Conservation (phyloP, 2,113 vertebrate genomes). For the Lophotis ruficrista region DNA sequence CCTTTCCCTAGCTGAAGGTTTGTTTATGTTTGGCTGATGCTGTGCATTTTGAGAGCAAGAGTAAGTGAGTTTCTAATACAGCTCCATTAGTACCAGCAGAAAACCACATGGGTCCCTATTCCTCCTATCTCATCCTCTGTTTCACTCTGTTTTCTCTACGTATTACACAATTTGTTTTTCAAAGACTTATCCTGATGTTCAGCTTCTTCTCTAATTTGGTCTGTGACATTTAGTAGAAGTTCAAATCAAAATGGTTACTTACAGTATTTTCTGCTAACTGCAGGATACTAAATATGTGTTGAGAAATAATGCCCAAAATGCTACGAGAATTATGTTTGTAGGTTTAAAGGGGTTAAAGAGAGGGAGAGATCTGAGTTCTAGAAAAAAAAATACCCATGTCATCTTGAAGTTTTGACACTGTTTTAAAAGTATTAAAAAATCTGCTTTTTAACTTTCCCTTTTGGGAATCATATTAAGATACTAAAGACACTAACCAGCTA, state of each 20-base stretch:
- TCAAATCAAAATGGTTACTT: not conserved
- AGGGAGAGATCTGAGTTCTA: not conserved
- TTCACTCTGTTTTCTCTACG: not conserved
- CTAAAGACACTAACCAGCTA: not conserved
- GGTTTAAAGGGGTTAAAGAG: not conserved
- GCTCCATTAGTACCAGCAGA: not conserved
- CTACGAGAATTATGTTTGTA: not conserved
- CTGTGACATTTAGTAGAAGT: not conserved
- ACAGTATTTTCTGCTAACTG: not conserved
- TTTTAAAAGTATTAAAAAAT: not conserved
- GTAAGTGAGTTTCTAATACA: not conserved
- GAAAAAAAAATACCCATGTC: not conserved
- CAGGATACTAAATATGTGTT: not conserved
- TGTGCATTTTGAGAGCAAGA: not conserved
- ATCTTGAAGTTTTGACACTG: not conserved
- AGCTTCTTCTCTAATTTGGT: not conserved
- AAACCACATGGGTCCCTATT: not conserved
- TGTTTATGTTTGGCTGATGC: slow-evolving; percentile 5
- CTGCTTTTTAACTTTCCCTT: not conserved
- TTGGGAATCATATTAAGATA: not conserved
- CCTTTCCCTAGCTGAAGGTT: not conserved
- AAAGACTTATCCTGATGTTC: not conserved
- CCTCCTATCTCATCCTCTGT: not conserved
- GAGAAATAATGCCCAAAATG: not conserved
- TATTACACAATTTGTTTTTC: not conserved